A percentile compares a stretch with the other conserved stretches of the same genome.
These are phyloP conservation scores for Beris morrisii DNA, from an alignment of 2,888 invertebrate genomes.

Conservation along the genomic window DNA sequence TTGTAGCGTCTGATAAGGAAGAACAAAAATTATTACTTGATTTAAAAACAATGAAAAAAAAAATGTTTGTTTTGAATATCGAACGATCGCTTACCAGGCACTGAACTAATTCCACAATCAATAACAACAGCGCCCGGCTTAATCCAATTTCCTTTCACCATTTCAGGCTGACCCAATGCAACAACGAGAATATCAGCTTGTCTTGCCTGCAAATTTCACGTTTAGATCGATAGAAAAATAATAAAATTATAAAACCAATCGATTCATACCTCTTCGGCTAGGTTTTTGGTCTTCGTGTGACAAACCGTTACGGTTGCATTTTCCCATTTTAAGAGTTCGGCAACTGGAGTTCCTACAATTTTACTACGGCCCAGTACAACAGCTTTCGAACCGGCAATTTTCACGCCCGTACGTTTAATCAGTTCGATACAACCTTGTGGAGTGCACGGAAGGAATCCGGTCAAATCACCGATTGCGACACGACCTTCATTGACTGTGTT, in stretches of 20 bases:
- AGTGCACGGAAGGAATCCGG: conserved; percentile 93
- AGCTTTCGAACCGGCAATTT: conserved; percentile 79
- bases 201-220: conserved; percentile 59
- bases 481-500: conserved; percentile 93
- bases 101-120: conserved; percentile 96
- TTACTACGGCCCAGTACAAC: conserved; percentile 96
- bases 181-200: conserved; percentile 96
- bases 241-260: conserved; percentile 1
- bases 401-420: conserved; percentile 76
- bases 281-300: conserved; percentile 88
- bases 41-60: neutral
- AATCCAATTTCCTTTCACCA: conserved; percentile 94
- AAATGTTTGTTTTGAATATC: neutral
- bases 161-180: conserved; percentile 85
- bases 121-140: conserved; percentile 98
- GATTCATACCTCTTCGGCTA: conserved; percentile 65
- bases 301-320: conserved; percentile 97
- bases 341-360: conserved; percentile 95
- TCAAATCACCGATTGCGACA: conserved; percentile 84
- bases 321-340: conserved; percentile 94
- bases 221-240: neutral
- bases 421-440: conserved; percentile 94
- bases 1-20: conserved; percentile 67
- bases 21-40: neutral
- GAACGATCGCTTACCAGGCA: conserved; percentile 65